Percentiles rank a stretch among this genome's conserved stretches.
These are phyloP conservation scores for Antechinus flavipes DNA, from an alignment of 2,113 vertebrate species.

Conservation along the genomic window DNA sequence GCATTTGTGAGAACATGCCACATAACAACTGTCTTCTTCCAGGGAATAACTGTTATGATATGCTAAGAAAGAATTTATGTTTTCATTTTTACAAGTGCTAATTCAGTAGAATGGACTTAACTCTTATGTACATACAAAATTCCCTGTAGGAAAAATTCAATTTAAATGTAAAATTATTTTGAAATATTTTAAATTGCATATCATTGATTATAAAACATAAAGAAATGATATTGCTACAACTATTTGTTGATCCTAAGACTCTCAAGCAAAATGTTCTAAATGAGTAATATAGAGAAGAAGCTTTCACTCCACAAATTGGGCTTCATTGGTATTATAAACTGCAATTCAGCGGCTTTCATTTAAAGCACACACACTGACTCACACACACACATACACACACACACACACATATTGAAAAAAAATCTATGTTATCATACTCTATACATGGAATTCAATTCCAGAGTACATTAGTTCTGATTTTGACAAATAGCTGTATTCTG, in stretches of 20 bases:
- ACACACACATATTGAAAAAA: neutral
- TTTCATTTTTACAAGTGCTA: neutral
- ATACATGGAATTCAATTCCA: conserved; percentile 43
- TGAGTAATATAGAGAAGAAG: conserved; percentile 19
- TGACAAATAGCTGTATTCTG: conserved; percentile 54
- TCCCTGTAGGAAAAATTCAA: neutral
- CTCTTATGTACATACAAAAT: neutral
- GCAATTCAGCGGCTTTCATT: conserved; percentile 1
- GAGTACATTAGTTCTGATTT: conserved; percentile 43
- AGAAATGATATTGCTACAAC: neutral
- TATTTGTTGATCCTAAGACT: neutral
- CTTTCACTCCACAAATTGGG: conserved; percentile 1
- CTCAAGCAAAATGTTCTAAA: neutral
- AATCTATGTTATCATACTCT: neutral
- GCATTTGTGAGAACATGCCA: neutral
- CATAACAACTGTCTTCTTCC: neutral
- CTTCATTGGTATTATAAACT: conserved; percentile 38
- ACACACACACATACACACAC: neutral
- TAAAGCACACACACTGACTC: neutral
- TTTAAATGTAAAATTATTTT: conserved; percentile 12
- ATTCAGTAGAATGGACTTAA: neutral
- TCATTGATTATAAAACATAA: neutral
- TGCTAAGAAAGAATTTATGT: neutral
- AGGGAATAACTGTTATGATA: neutral
- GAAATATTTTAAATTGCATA: neutral